Evolutionary conservation across 2,113 vertebrate genomes (phyloP), one percentile per base, ranked within the genome.

Genomic region (Thymallus thymallus): DNA sequence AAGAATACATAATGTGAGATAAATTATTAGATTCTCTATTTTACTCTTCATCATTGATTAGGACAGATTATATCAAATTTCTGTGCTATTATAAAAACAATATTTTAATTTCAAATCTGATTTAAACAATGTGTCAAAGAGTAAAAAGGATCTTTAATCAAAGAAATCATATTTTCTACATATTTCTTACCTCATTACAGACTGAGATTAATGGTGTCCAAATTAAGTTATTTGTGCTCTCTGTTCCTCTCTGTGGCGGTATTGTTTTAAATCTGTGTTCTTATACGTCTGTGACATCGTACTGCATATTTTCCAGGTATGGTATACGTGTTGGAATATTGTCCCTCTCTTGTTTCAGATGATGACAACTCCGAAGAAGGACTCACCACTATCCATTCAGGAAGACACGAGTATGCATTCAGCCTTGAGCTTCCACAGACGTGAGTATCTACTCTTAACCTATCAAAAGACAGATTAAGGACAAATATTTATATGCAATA

Each of bases 371-470:
- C 96, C 0, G 98, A 99, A 91, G 98, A 99, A 92, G 95, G 95
- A 79, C 95, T 98, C 91, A 95, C 96, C 92, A 96, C 93, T 86
- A 96, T 99, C 89, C 95, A 93, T 94, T 98, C 98, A 85, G 98
- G 98, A 95, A 94, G 97, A 92, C 96, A 99, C 14, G 98, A 99
- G 95, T 99, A 98, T 94, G 96, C 96, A 92, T 99, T 99, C 93
- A 99, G 96, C 91, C 95, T 99, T 0, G 97, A 99, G 95, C 98
- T 99, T 97, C 98, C 98, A 95, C 97, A 99, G 92, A 99, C 94
- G 98, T 99, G 90, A 96, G 97, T 95, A 61, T 77, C 0, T 20
- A 20, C 10, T 13, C 20, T 55, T 14, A 5, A 18, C 60, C 5
- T 26, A 24, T 14, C 4, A 30, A 48, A 13, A 6, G 0, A 7